phyloP scores from a whole-genome alignment of 2,888 invertebrate genomes.

The Stratiomys singularior region DNA sequence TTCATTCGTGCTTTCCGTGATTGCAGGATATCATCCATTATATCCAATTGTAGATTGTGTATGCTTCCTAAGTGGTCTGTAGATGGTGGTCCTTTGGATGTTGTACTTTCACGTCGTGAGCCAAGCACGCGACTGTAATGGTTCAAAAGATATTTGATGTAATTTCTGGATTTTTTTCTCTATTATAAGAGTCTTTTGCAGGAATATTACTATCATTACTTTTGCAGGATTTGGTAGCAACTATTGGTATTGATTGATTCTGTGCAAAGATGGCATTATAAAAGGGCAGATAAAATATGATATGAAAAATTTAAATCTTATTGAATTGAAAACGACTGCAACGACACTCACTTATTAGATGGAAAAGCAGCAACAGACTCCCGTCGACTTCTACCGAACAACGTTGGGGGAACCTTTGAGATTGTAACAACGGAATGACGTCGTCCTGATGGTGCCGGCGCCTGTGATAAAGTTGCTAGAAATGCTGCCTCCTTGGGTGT shows the following conservation, averaged over 20 bases:
- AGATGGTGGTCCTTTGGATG: slow-evolving; percentile 74
- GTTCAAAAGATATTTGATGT: too few relatives aligned
- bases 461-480: slow-evolving; percentile 81
- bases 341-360: slow-evolving; percentile 65
- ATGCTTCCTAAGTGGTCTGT: slow-evolving; percentile 80
- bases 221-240: too few relatives aligned
- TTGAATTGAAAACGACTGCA: background rate
- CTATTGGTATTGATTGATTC: too few relatives aligned
- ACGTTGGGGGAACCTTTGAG: slow-evolving; percentile 79
- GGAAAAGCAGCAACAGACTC: slow-evolving; percentile 86
- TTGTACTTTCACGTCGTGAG: slow-evolving; percentile 63
- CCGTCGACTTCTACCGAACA: slow-evolving; percentile 81
- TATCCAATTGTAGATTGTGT: slow-evolving; percentile 85
- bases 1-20: slow-evolving; percentile 85
- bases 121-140: slow-evolving; percentile 52
- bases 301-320: background rate
- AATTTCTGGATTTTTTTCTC: too few relatives aligned
- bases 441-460: slow-evolving; percentile 78
- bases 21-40: slow-evolving; percentile 88
- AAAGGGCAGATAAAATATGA: too few relatives aligned
- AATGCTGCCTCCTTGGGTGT: slow-evolving; percentile 84
- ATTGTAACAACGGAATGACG: slow-evolving; percentile 89
- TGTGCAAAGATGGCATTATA: too few relatives aligned
- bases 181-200: too few relatives aligned
- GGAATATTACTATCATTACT: too few relatives aligned